Evolutionary conservation across 2,888 invertebrate species (phyloP), one percentile per base, ranked within the genome.

Genomic region (Apotomis capreana): DNA sequence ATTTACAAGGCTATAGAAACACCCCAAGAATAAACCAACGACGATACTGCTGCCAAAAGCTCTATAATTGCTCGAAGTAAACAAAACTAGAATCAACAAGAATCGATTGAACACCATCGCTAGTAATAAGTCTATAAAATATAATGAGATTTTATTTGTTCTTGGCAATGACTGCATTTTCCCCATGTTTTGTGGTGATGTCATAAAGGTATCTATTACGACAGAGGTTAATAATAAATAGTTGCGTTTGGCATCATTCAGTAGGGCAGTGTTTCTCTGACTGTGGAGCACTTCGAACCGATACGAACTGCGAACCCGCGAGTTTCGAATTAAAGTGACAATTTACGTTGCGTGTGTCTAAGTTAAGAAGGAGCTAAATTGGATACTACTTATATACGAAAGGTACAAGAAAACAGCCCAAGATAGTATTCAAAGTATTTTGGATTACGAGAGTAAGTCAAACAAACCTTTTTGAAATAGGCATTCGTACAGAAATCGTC

Each of bases 221-320:
- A 86, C 86, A 90, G 79, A 76, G 80, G 86, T 88, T 89, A 89
- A 89, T 89, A 89, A 90, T 91, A 89, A 83, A 83, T 82, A 79
- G 79, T 81, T 82, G 81, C 83, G 84, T 81, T 90, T 89, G 90
- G 89, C 89, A 89, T 85, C 86, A 78, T 78, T 78, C 85, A 85
- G 84, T 86, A 80, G 86, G 84, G 83, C 87, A 84, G 79, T 85
- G 81, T 85, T 83, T 78, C 81, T 81, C 85, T 84, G 81, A 81
- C 77, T 80, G 78, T 79, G 77, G 79, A 79, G 79, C 82, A 79
- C 75, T 74, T 59, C 80, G 79, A 80, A 78, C 79, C 80, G 80
- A 76, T 63, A 72, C 75, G 74, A 73, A 76, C 54, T 74, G 55
- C 76, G 73, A 77, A 74, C 54, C 51, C 51, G 61, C 60, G 63